Base-by-base conservation (phyloP, 1,140 invertebrate genomes). In the Drosophila erecta region DNA sequence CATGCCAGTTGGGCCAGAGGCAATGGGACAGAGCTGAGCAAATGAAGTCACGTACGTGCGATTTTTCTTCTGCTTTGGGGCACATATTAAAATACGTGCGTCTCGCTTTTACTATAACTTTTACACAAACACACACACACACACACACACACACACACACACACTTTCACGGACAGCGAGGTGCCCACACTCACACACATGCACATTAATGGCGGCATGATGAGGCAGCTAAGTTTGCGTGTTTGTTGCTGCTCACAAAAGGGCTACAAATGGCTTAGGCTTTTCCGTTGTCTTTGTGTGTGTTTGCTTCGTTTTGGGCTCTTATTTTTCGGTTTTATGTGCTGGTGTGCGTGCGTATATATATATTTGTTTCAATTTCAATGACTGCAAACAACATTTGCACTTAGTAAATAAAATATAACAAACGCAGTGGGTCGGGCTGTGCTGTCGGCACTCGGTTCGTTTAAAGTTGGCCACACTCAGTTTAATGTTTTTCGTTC, bases 21-120 rank as follows among this genome's bases (percentile, higher is more conserved):
- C 83, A 83, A 55, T 79, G 83, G 72, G 51, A 72, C 84, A 85
- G 73, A 81, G 79, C 86, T 79, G 40, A 71, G 66, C 73, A 91
- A 91, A 91, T 91, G 90, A 91, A 91, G 90, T 91, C 90, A 91
- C 90, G 90, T 91, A 83, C 81, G 79, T 85, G 85, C 76, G 90
- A 91, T 91, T 90, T 91, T 91, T 91, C 90, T 91, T 91, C 81
- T 87, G 84, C 83, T 90, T 91, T 91, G 76, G 89, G 85, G 79
- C 90, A 87, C 81, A 91, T 91, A 91, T 91, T 91, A 91, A 91
- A 86, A 91, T 91, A 91, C 90, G 90, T 91, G 89, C 79, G 83
- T 79, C 73, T 89, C 71, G 60, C 81, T 76, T 86, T 86, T 87
- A 86, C 83, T 86, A 86, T 86, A 86, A 86, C 83, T 86, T 86